Evolutionary conservation across 2,797 vertebrate genomes (phyloP).

Genomic region (Pyrrhura leucotis): DNA sequence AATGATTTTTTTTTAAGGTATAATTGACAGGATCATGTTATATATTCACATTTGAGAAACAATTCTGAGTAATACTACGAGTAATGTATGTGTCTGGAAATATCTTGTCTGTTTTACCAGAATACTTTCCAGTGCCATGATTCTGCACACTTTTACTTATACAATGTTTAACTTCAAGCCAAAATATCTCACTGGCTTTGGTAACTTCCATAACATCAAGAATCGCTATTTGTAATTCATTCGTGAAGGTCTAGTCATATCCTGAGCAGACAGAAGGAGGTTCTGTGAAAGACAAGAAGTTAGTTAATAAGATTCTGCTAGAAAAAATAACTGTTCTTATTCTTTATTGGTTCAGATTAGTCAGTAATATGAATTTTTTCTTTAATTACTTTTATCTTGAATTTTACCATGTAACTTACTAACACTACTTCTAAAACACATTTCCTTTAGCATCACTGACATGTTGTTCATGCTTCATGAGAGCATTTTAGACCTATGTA

Average conservation of each 20-base stretch:
- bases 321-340: not conserved
- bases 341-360: not conserved
- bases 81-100: not conserved
- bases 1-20: not conserved
- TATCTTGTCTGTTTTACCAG: not conserved
- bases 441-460: not conserved
- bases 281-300: not conserved
- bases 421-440: not conserved
- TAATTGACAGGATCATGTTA: not conserved
- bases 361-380: not conserved
- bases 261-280: not conserved
- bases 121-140: not conserved
- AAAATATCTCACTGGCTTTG: not conserved
- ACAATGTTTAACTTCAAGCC: not conserved
- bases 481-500: not conserved
- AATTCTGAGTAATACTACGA: not conserved
- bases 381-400: not conserved
- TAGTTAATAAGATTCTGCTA: not conserved
- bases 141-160: not conserved
- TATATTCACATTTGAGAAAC: not conserved
- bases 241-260: not conserved
- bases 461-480: not conserved
- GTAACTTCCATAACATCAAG: not conserved
- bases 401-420: not conserved
- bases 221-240: not conserved